Evolutionary conservation across 2,113 vertebrate genomes (phyloP).

Genomic region (Poicephalus meyeri): DNA sequence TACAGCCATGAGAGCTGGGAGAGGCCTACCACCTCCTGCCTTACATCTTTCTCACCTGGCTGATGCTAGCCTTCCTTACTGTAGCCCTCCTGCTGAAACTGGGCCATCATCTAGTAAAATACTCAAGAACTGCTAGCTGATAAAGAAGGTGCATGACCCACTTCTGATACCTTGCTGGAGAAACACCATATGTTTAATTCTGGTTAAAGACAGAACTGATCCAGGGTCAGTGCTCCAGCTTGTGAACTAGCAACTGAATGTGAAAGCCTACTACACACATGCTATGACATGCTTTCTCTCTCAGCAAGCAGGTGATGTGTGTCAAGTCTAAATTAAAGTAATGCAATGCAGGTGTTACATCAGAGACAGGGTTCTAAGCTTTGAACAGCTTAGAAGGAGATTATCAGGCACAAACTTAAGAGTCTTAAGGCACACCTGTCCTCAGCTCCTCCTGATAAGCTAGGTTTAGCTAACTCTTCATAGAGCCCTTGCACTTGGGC

Average conservation of each 20-base stretch:
- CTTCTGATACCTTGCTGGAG: not conserved
- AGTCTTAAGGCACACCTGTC: not conserved
- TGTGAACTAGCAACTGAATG: not conserved
- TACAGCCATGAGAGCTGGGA: not conserved
- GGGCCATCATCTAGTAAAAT: not conserved
- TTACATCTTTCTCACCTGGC: not conserved
- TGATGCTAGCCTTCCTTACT: not conserved
- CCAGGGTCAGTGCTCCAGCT: not conserved
- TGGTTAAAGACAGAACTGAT: not conserved
- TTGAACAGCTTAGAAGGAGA: not conserved
- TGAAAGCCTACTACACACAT: not conserved
- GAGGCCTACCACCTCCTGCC: not conserved
- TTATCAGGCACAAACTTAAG: slow-evolving; percentile 7
- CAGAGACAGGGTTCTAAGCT: not conserved
- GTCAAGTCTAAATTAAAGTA: not conserved
- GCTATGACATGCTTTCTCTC: not conserved
- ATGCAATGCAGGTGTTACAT: not conserved
- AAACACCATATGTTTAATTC: accelerated
- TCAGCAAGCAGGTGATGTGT: not conserved
- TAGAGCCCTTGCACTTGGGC: not conserved
- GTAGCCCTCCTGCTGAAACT: not conserved
- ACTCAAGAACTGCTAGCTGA: not conserved
- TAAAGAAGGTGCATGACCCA: not conserved
- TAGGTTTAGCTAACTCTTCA: not conserved
- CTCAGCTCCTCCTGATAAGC: not conserved